phyloP scores from a whole-genome alignment of 2,797 vertebrate genomes.

The Harpagifer antarcticus region DNA sequence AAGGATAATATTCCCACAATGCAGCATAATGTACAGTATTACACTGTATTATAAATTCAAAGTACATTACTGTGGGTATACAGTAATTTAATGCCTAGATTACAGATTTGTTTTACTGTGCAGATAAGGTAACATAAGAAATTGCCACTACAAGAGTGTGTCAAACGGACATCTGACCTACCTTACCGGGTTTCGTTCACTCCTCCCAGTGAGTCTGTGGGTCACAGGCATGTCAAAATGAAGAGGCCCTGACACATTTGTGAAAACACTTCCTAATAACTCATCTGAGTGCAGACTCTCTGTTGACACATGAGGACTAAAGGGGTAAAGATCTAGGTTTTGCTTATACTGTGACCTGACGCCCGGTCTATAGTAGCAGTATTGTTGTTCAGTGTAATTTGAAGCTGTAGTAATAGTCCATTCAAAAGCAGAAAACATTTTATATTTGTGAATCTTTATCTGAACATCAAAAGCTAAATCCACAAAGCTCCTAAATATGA shows the following conservation, averaged over 20 bases:
- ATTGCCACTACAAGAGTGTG: too few relatives aligned
- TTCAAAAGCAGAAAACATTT: conserved; percentile 5
- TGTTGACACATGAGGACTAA: conserved; percentile 61
- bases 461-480: neutral
- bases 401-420: neutral
- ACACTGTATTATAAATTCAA: too few relatives aligned
- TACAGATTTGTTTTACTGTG: too few relatives aligned
- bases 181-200: conserved; percentile 5
- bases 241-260: conserved; percentile 46
- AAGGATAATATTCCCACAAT: too few relatives aligned
- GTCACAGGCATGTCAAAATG: conserved; percentile 48
- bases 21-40: too few relatives aligned
- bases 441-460: neutral
- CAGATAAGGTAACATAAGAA: too few relatives aligned
- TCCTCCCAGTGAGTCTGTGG: conserved; percentile 45
- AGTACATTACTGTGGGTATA: too few relatives aligned
- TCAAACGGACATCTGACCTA: too few relatives aligned
- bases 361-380: neutral
- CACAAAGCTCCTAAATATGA: neutral
- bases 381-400: neutral
- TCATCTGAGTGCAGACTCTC: conserved; percentile 29
- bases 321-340: conserved; percentile 40
- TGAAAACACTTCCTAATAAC: conserved; percentile 45
- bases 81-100: too few relatives aligned
- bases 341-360: conserved; percentile 4